Evolutionary conservation across 2,888 invertebrate species (phyloP).

Genomic region (Molanna angustata): DNA sequence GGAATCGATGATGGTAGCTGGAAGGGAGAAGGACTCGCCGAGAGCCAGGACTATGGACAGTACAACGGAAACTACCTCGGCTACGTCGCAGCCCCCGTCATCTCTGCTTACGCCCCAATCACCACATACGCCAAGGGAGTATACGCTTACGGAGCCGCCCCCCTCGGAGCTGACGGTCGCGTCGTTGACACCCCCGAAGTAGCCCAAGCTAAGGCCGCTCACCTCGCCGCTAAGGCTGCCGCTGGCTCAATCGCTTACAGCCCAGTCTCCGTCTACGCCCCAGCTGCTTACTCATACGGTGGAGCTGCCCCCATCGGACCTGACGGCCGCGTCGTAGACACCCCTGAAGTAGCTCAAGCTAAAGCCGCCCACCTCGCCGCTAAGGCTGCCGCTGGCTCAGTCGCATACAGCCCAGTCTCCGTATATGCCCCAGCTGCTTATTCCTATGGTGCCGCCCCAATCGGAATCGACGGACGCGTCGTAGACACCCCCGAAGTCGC

Average conservation of each 20-base stretch:
- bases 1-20: constrained; percentile 11
- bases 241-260: not conserved
- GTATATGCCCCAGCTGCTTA: constrained; percentile 3
- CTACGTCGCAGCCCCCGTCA: constrained; percentile 39
- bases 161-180: constrained; percentile 24
- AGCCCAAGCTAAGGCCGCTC: constrained; percentile 26
- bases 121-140: constrained; percentile 10
- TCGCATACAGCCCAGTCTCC: no score
- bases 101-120: constrained; percentile 37
- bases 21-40: constrained; percentile 20
- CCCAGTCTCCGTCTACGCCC: not conserved
- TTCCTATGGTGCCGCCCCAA: not conserved
- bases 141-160: constrained; percentile 16
- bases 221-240: constrained; percentile 21
- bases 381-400: not conserved
- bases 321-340: no score
- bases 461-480: no score
- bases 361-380: not conserved
- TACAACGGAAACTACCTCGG: constrained; percentile 7
- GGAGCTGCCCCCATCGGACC: not conserved
- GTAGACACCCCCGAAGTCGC: no score
- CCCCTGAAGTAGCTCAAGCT: no score
- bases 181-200: constrained; percentile 26
- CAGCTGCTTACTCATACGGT: constrained; percentile 39
- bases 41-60: constrained; percentile 22